Conservation (phyloP, 2,888 invertebrate species). For the Palloptera scutellata region DNA sequence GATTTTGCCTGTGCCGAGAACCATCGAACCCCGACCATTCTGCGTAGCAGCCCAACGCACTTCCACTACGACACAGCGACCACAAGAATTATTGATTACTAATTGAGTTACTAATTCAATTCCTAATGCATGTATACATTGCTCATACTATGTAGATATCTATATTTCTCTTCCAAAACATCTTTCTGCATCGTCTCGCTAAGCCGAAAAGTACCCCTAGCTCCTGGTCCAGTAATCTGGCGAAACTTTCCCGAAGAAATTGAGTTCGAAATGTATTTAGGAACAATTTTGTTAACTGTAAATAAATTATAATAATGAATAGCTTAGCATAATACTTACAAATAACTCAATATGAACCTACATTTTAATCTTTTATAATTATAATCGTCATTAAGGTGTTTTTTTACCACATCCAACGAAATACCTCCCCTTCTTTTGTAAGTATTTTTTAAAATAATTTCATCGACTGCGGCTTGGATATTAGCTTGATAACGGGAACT, state of each 20-base stretch:
- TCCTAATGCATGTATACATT: too few species aligned
- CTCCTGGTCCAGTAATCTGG: conserved; percentile 20
- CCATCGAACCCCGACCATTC: too few species aligned
- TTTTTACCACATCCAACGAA: conserved; percentile 10
- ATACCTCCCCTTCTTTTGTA: conserved; percentile 11
- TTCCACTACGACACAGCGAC: too few species aligned
- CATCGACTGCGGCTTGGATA: conserved; percentile 10
- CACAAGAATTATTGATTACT: too few species aligned
- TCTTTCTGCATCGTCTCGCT: conserved; percentile 6
- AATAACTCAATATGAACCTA: neutral
- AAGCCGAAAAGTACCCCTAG: conserved; percentile 20
- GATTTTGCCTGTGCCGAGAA: too few species aligned
- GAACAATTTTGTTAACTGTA: conserved; percentile 11
- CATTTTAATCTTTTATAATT: neutral
- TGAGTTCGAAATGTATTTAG: conserved; percentile 4
- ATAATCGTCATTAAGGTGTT: conserved; percentile 4
- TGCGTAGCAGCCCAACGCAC: too few species aligned
- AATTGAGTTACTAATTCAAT: too few species aligned
- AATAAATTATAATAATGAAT: neutral
- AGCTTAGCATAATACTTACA: neutral
- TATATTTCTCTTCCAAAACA: neutral
- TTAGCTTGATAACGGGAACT: neutral
- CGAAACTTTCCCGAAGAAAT: conserved; percentile 13
- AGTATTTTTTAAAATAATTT: conserved; percentile 13
- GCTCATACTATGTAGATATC: too few species aligned